Base-by-base conservation (phyloP, 1,140 invertebrate genomes). In the Drosophila saltans region DNA sequence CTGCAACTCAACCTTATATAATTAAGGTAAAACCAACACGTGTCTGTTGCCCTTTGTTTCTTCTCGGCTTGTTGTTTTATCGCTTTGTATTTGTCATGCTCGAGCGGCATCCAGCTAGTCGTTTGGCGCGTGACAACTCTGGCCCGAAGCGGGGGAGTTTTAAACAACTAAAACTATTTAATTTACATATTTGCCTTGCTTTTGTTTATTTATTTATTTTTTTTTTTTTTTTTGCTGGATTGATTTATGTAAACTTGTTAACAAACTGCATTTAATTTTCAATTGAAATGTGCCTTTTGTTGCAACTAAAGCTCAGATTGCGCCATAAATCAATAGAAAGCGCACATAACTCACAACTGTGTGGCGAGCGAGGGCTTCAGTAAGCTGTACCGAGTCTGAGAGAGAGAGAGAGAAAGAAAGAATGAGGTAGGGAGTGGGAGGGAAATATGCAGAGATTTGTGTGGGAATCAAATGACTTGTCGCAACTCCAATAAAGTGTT, bases 241-340 rank as follows among this genome's bases (percentile, higher is more conserved):
- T 75, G 75, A 75, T 69, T 59, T 48, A 10, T 61, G 21, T 21
- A 45, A 63, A 26, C 33, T 43, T 76, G 55, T 58, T 21, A 16
- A 43, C 52, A 52, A 63, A 63, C 28, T 41, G 57, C 61, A 58
- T 66, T 75, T 62, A 41, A 67, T 33, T 36, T 58, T 58, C n/a
- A 16, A 21, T 58, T 30, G 26, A 30, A 33, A 57, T 30, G 30
- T 58, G 68, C 66, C 63, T 73, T 83, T 60, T 55, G 68, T 69
- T 72, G 70, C 72, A 73, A 63, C 72, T 82, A 62, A 80, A 52
- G 75, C 73, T 84, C 77, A 74, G 70, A 86, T 88, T 86, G 83
- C 83, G 83, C 83, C 77, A 89, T 88, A 88, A 88, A 88, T 88
- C 83, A 88, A 88, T 88, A 88, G 83, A 88, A 88, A 88, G 83